Evolutionary conservation across 2,888 invertebrate species (phyloP), one percentile per base, ranked within the genome.

Genomic region (Creontiades dilutus): DNA sequence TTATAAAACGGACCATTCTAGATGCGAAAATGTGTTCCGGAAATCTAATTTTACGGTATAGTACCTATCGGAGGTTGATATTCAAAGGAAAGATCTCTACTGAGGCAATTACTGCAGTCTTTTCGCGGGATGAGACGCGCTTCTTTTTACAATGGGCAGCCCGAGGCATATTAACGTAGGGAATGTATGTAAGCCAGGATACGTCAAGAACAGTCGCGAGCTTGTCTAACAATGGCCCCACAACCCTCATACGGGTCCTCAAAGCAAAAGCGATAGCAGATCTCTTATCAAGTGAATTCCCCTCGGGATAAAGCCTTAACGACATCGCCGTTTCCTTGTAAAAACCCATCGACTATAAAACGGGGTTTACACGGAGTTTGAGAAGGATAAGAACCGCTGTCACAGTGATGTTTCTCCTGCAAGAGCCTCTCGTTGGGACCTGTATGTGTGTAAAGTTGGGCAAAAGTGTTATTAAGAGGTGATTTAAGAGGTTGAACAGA

Each of bases 171-270:
- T 75, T 23, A 80, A 80, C 78, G 78, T 80, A 80, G 37, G 47
- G 19, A 80, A 80, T 80, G 78, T 37, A 47, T 80, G 76, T 37
- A 47, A 37, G 46, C 46, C 78, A 80, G 78, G 78, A 47, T 47
- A 80, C 47, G 78, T 80, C 78, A 80, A 80, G 78, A 80, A 80
- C 78, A 80, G 78, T 19, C 78, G 37, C 9, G 46, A 80, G 47
- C 46, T 19, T 46, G 78, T 47, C 46, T 47, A 80, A 80, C 78
- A 80, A 80, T 80, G 78, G 78, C 78, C 78, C 19, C 46, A 46
- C 78, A 47, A 46, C 78, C 78, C 78, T 80, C 78, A 80, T 80
- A 80, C 78, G 78, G 78, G 78, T 80, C 16, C 46, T 80, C 78
- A 80, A 80, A 80, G 78, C 47, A 19, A 19, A 14, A 47, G 37